Evolutionary conservation across 2,113 vertebrate species (phyloP).

Genomic region (Phrynosoma blainvillii): DNA sequence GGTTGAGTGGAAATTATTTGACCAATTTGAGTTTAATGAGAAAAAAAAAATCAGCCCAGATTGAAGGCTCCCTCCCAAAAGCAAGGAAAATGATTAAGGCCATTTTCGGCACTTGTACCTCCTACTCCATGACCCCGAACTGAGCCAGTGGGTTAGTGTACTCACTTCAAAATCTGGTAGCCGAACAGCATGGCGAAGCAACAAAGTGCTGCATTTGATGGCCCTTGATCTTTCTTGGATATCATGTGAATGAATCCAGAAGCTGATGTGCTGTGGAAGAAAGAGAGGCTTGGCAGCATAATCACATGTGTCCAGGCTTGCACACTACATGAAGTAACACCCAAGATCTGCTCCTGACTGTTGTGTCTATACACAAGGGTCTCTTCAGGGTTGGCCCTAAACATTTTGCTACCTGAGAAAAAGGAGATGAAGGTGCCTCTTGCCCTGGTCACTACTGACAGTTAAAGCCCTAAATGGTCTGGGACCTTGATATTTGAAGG

Average conservation of each 20-base stretch:
- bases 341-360: background rate
- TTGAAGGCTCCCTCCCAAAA: background rate
- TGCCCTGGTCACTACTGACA: too few species aligned
- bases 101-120: background rate
- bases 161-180: slow-evolving; percentile 11
- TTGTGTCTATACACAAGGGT: background rate
- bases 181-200: background rate
- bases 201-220: background rate
- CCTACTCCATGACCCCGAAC: background rate
- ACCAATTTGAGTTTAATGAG: background rate
- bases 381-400: background rate
- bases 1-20: background rate
- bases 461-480: too few species aligned
- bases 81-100: background rate
- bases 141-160: background rate
- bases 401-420: background rate
- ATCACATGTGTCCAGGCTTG: background rate
- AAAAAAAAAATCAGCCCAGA: background rate
- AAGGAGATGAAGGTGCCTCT: background rate
- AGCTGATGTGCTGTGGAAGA: slow-evolving; percentile 24
- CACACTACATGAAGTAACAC: background rate
- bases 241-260: slow-evolving; percentile 17
- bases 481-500: too few species aligned
- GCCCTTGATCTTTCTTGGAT: slow-evolving; percentile 10
- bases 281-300: background rate